phyloP scores from a whole-genome alignment of 2,888 invertebrate genomes.

The Drosophila suboccidentalis region DNA sequence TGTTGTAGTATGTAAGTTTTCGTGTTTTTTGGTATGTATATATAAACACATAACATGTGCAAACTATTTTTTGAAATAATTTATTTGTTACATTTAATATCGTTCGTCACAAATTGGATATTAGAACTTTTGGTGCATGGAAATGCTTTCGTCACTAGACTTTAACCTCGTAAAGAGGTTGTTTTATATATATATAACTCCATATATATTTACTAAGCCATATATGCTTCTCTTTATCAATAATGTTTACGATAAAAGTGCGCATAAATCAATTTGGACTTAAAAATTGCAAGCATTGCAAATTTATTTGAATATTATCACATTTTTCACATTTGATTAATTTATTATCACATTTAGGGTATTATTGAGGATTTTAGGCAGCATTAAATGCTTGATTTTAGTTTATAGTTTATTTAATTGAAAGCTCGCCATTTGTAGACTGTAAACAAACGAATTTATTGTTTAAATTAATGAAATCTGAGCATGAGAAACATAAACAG shows the following conservation, averaged over 20 bases:
- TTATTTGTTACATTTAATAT: too few species aligned
- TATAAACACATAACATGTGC: too few species aligned
- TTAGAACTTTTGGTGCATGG: too few species aligned
- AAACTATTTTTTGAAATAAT: too few species aligned
- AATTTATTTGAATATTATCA: slow-evolving; percentile 20
- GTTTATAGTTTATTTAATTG: slow-evolving; percentile 39
- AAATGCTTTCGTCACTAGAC: too few species aligned
- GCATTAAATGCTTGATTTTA: slow-evolving; percentile 7
- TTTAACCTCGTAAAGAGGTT: too few species aligned
- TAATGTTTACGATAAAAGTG: slow-evolving; percentile 24
- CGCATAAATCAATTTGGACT: slow-evolving; percentile 45
- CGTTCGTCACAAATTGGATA: too few species aligned
- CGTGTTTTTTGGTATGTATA: too few species aligned
- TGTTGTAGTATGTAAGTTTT: too few species aligned
- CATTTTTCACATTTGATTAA: not conserved
- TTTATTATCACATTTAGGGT: not conserved
- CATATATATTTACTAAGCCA: not conserved
- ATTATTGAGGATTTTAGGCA: slow-evolving; percentile 3
- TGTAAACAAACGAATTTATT: slow-evolving; percentile 54
- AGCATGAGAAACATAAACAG: slow-evolving; percentile 1
- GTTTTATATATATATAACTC: not conserved
- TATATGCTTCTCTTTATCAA: slow-evolving; percentile 22
- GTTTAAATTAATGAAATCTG: slow-evolving; percentile 46
- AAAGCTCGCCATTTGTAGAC: slow-evolving; percentile 42
- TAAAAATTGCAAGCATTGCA: slow-evolving; percentile 31